Evolutionary conservation across 2,888 invertebrate species (phyloP), one percentile per base, ranked within the genome.

Genomic region (Trachelus troglodyta): DNA sequence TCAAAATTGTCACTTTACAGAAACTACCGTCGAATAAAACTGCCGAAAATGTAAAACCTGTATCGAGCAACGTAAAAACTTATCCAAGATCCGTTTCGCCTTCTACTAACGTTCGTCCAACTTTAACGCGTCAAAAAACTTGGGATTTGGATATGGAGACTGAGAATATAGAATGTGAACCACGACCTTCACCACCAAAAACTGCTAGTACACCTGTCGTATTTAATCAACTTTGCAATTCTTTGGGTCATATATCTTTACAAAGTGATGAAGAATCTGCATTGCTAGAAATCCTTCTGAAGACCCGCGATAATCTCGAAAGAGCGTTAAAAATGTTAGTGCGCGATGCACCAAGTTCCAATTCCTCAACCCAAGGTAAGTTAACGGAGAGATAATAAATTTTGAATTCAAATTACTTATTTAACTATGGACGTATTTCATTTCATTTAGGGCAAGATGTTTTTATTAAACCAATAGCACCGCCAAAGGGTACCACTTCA

Each of bases 181-280:
- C 88, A 9, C 82, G 86, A 31, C 82, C 82, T 11, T 87, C 85
- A 4, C 86, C 86, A 9, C 86, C 87, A 11, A 87, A 85, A 76
- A 77, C 81, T 30, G 76, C 86, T 4, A 87, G 85, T 73, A 87
- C 88, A 9, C 86, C 89, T 0, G 81, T 82, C 1, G 76, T 84
- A 6, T 9, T 81, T 3, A 78, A 83, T 33, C 83, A 87, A 34
- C 79, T 88, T 4, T 87, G 84, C 68, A 81, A 76, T 4, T 88
- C 88, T 0, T 83, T 89, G 12, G 86, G 86, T 4, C 86, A 85
- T 56, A 79, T 89, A 76, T 88, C 88, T 1, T 40, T 88, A n/a
- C 80, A 83, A 31, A 83, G 79, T 37, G 84, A 86, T n/a, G 81
- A 81, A 11, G 83, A 85, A 35, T 69, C 78, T 12, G 74, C 12